Base-by-base conservation (phyloP, 2,113 vertebrate species). In the Smithornis capensis region DNA sequence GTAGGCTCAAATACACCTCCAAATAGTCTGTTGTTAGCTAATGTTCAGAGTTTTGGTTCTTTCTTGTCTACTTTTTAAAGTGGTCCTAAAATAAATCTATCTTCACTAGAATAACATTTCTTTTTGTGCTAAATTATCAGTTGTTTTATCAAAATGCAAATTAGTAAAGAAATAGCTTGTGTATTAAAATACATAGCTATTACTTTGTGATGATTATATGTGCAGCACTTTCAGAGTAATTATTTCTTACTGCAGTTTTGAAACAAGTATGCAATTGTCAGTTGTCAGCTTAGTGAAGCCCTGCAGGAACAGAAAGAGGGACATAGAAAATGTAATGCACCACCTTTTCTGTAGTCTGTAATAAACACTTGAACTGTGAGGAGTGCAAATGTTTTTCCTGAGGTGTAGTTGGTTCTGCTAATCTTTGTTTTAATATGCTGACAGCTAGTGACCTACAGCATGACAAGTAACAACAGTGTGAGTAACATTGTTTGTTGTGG, bases 331-430 rank as follows among this genome's bases (percentile, higher is more conserved):
- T 78, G 47, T 50, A 79, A 71, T 33, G n/a, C 25, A 73, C 19
- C 24, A 9, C 33, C 89, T 91, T 90, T 94, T 79, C 83, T 89
- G 65, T 76, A 69, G n/a, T 38, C 25, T 85, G 27, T 79, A 73
- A 73, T 69, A 87, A 95, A 94, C 40, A 57, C 65, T 87, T 76
- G 37, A 91, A 57, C 77, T 94, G 84, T 87, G 83, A 84, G 87
- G 52, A 71, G 62, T 57, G 80, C 49, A 90, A 38, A 68, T 87
- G 62, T 85, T 92, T 92, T 93, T 96, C 83, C 59, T 80, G 87
- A 91, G 63, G 82, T 95, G 38, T 75, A 94, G 87, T 40, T 91
- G 65, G 74, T 74, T 50, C 25, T 82, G 44, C 40, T 94, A 37
- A 85, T 87, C 65, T 89, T 87, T 87, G 83, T 79, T 83, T 74